A percentile compares a stretch with the other conserved stretches of the same genome.
Evolutionary conservation across 2,888 invertebrate genomes (phyloP).

Genomic region (Lepidochitona cinerea): DNA sequence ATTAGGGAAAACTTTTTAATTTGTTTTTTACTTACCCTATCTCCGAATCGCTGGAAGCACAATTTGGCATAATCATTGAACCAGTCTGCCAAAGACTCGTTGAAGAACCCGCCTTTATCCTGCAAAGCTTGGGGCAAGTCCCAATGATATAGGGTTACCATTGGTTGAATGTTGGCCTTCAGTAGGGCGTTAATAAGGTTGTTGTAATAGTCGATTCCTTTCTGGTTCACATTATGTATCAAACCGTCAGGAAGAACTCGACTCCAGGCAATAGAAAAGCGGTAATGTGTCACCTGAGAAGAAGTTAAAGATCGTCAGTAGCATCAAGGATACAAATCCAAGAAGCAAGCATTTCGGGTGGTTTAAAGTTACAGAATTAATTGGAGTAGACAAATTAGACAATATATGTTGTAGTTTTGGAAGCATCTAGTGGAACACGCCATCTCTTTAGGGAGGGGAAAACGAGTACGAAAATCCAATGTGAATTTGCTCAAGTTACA

Average conservation of each 20-base stretch:
- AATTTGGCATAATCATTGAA: slow-evolving; percentile 69
- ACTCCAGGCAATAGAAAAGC: slow-evolving; percentile 79
- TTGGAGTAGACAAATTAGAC: no score
- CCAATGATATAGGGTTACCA: slow-evolving; percentile 74
- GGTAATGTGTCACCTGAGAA: slow-evolving; percentile 46
- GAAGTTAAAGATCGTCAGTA: no score
- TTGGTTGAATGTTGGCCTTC: slow-evolving; percentile 75
- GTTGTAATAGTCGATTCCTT: slow-evolving; percentile 84
- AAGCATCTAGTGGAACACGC: no score
- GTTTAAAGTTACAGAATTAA: no score
- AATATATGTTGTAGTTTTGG: no score
- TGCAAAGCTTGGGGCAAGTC: slow-evolving; percentile 71
- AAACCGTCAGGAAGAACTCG: slow-evolving; percentile 79
- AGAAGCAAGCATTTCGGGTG: no score
- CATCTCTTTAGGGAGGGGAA: no score
- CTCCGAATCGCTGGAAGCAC: slow-evolving; percentile 68
- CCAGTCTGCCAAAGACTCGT: slow-evolving; percentile 48
- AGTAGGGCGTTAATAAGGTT: slow-evolving; percentile 81
- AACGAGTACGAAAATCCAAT: no score
- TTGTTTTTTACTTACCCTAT: slow-evolving; percentile 61
- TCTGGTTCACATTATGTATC: slow-evolving; percentile 74
- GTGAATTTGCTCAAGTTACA: no score
- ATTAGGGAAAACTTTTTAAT: no score
- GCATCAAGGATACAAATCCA: no score
- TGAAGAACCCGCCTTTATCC: slow-evolving; percentile 67